Percentiles rank a stretch among this genome's conserved stretches.
Evolutionary conservation across 64 coral and sea anemone species (phyloP).

Genomic region (Stylophora pistillata): DNA sequence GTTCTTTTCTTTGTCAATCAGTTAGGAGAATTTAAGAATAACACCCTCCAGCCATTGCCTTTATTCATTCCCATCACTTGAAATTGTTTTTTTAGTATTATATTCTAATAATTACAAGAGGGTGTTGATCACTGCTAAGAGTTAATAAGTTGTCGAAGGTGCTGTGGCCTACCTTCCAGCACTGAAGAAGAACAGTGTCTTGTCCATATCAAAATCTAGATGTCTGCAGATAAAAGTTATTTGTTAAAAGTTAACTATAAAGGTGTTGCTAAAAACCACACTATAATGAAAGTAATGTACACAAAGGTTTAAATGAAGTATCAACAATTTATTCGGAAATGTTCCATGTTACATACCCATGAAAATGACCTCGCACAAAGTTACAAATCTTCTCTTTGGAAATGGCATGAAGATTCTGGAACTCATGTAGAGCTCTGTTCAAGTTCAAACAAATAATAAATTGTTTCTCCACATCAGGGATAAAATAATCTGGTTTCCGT

Average conservation of each 20-base stretch:
- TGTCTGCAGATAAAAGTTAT: conserved; percentile 60
- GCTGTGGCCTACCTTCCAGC: conserved; percentile 83
- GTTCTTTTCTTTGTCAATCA: no score
- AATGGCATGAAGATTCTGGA: conserved; percentile 95
- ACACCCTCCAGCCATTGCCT: no score
- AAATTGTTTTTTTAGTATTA: no score
- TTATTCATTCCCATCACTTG: no score
- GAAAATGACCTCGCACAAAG: conserved; percentile 94
- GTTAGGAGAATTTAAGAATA: no score
- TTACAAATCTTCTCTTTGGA: conserved; percentile 96
- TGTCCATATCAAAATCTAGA: conserved; percentile 93
- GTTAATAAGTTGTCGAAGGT: not conserved
- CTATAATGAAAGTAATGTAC: no score
- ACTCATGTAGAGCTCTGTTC: conserved; percentile 91
- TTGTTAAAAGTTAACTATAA: no score
- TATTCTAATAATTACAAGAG: no score
- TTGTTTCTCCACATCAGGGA: not conserved
- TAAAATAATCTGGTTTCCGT: no score
- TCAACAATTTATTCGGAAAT: no score
- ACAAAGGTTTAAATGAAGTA: no score
- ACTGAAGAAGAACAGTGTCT: conserved; percentile 91
- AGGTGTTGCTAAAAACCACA: no score
- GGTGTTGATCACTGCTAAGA: not conserved
- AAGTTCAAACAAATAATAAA: conserved; percentile 9
- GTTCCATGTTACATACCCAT: conserved; percentile 65